A percentile compares a stretch with the other conserved stretches of the same genome.
Conservation (phyloP, 2,797 vertebrate genomes). For the Spinibarbus caldwelli region DNA sequence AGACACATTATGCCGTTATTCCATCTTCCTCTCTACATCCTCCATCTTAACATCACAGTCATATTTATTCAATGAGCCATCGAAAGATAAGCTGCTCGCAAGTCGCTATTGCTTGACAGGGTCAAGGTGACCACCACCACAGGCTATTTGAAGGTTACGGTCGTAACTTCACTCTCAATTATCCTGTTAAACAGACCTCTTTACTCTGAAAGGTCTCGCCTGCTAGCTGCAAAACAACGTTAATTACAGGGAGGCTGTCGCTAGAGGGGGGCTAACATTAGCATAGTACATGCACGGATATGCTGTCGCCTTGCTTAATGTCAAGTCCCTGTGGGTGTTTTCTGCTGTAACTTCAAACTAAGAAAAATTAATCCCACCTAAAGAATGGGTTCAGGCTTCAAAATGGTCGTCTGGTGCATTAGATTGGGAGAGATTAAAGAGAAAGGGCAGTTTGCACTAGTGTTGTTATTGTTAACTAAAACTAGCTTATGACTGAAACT, state of each 20-base stretch:
- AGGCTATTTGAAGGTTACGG: constrained; percentile 58
- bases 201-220: constrained; percentile 67
- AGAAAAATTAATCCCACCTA: constrained; percentile 31
- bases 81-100: constrained; percentile 31
- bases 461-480: not conserved
- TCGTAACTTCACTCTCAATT: constrained; percentile 65
- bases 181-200: constrained; percentile 72
- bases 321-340: constrained; percentile 48
- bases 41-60: not conserved
- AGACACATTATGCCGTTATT: constrained; percentile 45
- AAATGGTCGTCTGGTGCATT: not conserved
- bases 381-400: constrained; percentile 4
- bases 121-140: constrained; percentile 59
- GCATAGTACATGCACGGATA: constrained; percentile 50
- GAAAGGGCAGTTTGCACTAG: not conserved
- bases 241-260: constrained; percentile 71
- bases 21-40: constrained; percentile 20
- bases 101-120: constrained; percentile 35
- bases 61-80: constrained; percentile 41
- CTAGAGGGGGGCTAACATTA: constrained; percentile 63
- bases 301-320: constrained; percentile 48
- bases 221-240: constrained; percentile 65
- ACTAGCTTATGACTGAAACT: not conserved
- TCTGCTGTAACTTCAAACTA: constrained; percentile 45
- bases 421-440: not conserved